Conservation (phyloP, 2,797 vertebrate species). For the Pachyuromys duprasi region DNA sequence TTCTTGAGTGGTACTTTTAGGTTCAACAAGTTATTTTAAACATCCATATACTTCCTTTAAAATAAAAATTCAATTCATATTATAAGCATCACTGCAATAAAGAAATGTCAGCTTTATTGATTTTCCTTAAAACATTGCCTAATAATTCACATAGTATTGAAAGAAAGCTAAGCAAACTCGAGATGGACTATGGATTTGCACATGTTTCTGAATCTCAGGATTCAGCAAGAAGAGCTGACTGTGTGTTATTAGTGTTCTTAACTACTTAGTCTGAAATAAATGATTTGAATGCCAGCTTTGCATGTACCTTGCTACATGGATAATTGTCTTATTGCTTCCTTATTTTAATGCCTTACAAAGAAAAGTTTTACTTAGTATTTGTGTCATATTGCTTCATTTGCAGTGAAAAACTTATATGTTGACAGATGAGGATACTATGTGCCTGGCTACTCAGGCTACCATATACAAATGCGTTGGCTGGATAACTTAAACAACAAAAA, state of each 20-base stretch:
- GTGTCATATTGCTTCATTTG: background rate
- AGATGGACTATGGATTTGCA: background rate
- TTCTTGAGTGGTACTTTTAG: background rate
- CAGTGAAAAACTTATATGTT: background rate
- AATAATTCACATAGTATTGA: conserved; percentile 20
- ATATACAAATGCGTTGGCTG: background rate
- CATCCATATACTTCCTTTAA: background rate
- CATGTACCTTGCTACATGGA: background rate
- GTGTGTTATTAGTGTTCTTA: background rate
- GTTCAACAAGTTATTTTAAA: conserved; percentile 1
- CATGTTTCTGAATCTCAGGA: background rate
- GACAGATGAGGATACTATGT: background rate
- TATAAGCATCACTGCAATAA: background rate
- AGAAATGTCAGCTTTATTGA: conserved; percentile 9
- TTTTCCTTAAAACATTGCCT: conserved; percentile 27
- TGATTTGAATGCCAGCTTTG: background rate
- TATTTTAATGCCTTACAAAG: background rate
- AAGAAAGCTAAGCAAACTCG: background rate
- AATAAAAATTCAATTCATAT: background rate
- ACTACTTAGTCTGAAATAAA: background rate
- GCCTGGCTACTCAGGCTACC: background rate
- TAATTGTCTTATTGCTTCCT: background rate
- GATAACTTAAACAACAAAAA: background rate
- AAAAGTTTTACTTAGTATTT: background rate
- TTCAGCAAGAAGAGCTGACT: background rate